Evolutionary conservation across 2,888 invertebrate species (phyloP), one percentile per base, ranked within the genome.

Genomic region (Cinara cedri): DNA sequence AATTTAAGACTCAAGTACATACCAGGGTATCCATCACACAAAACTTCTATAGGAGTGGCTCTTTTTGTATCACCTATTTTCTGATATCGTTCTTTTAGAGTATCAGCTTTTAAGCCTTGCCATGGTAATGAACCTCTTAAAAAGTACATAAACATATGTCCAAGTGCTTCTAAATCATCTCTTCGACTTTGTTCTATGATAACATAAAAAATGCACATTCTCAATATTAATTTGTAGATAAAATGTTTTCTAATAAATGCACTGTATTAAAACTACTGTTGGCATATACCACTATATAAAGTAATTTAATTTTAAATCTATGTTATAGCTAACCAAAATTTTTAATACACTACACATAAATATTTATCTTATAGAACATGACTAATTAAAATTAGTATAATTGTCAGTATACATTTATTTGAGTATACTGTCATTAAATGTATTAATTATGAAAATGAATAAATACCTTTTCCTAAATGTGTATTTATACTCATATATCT

Each of bases 131-230:
- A 97, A 85, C 99, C 99, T 85, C 99, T 91, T 88, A 99, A 90
- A 89, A 99, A 99, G 90, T 99, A 99, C 98, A 99, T 98, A 89
- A 99, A 99, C 99, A 99, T 99, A 89, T 99, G 98, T 83, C 99
- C 99, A 86, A 99, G 90, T 83, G 99, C 99, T 89, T 99, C 99
- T 87, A 99, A 90, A 89, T 99, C 99, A 88, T 99, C 99, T 87
- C 99, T 91, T 87, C 99, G 91, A 86, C 98, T 98, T 91, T 99
- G 99, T 89, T 99, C 99, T 93, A 88, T 9, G 85, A 84, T 34
- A 34, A 34, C 34, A 34, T 34, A 34, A 34, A 46, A 46, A 46
- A 46, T 46, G 10, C 10, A 46, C 1, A 46, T 34, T 34, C 6
- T 34, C 3, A 34, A 4, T 4, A 4, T 34, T 6, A 34, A 3